Conservation (phyloP, 2,888 invertebrate genomes). For the Lissonota sp. region DNA sequence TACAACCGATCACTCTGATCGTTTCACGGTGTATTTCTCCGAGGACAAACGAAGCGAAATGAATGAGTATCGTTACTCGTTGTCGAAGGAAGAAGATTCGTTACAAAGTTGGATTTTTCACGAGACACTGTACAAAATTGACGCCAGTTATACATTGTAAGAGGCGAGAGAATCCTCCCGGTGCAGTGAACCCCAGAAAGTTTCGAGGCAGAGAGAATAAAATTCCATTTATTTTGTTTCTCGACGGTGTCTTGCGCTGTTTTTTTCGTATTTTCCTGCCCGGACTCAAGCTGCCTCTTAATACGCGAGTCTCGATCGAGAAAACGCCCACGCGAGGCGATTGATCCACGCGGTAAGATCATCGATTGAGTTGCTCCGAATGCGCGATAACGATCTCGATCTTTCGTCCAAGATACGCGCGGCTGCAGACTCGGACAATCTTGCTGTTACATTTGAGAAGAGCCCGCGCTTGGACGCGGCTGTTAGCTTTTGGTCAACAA, state of each 20-base stretch:
- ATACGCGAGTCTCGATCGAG: slow-evolving; percentile 15
- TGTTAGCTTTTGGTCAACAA: too few species aligned
- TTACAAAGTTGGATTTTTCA: background rate
- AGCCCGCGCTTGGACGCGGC: too few species aligned
- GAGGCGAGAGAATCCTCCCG: background rate
- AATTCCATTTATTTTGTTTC: slow-evolving; percentile 3
- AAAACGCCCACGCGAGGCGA: slow-evolving; percentile 50
- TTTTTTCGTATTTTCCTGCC: background rate
- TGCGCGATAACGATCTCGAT: slow-evolving; percentile 73
- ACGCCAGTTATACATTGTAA: background rate
- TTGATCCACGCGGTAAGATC: slow-evolving; percentile 70
- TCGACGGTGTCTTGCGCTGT: background rate
- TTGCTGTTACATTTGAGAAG: background rate
- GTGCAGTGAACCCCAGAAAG: background rate
- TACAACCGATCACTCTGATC: slow-evolving; percentile 57
- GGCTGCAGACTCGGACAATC: slow-evolving; percentile 13
- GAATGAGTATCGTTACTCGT: slow-evolving; percentile 33
- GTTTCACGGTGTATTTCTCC: slow-evolving; percentile 22
- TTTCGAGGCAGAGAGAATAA: slow-evolving; percentile 1
- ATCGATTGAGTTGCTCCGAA: slow-evolving; percentile 78
- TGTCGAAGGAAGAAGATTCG: background rate
- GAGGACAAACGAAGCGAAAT: slow-evolving; percentile 27
- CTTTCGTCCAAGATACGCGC: slow-evolving; percentile 38
- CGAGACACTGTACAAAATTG: background rate
- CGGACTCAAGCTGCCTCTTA: background rate